A percentile compares a stretch with the other conserved stretches of the same genome.
These are phyloP conservation scores for Chymomyza procnemis DNA, from an alignment of 2,888 invertebrate species.

Conservation along the genomic window DNA sequence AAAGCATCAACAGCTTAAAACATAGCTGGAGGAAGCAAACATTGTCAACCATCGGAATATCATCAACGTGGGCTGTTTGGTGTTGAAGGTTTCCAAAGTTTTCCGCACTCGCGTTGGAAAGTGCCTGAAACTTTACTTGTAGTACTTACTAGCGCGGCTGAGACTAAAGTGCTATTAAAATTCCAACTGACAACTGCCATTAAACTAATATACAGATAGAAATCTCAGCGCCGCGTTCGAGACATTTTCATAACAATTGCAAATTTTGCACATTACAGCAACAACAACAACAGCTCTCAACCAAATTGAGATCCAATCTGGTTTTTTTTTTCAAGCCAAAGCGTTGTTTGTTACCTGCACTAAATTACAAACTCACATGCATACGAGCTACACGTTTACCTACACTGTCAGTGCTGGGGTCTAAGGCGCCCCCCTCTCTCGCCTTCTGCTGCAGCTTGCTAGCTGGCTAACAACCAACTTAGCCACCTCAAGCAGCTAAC, in stretches of 20 bases:
- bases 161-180: slow-evolving; percentile 65
- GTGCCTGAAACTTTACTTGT: not conserved
- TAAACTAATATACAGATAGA: slow-evolving; percentile 70
- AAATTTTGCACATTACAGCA: slow-evolving; percentile 67
- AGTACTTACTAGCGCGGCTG: slow-evolving; percentile 10
- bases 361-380: slow-evolving; percentile 60
- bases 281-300: slow-evolving; percentile 42
- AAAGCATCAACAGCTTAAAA: slow-evolving; percentile 54
- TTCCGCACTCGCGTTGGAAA: no score
- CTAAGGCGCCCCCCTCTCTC: not conserved
- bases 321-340: slow-evolving; percentile 49
- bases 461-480: not conserved
- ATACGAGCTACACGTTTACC: slow-evolving; percentile 11
- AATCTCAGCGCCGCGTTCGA: slow-evolving; percentile 45
- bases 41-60: not conserved
- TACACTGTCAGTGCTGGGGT: not conserved
- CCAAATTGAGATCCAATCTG: slow-evolving; percentile 72
- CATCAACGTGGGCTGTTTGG: not conserved
- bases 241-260: slow-evolving; percentile 72
- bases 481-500: not conserved
- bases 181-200: slow-evolving; percentile 71
- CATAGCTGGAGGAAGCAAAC: not conserved
- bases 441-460: not conserved
- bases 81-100: not conserved
- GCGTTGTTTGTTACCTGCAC: slow-evolving; percentile 46